A percentile compares a stretch with the other conserved stretches of the same genome.
Conservation (phyloP, 2,888 invertebrate species). For the Criorhina ranunculi region DNA sequence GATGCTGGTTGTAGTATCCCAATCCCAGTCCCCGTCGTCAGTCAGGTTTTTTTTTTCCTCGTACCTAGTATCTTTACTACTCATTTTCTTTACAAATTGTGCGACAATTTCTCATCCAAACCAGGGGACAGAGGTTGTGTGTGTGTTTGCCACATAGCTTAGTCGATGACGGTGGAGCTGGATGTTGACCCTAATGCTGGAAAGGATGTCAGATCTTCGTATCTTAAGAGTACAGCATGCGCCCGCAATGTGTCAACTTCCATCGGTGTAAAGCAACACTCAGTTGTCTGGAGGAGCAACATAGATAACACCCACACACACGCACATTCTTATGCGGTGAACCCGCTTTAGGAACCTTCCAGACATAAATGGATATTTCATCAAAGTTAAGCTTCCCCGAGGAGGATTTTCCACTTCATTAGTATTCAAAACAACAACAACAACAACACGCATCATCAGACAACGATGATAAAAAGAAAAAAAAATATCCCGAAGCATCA, state of each 20-base stretch:
- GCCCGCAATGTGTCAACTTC: slow-evolving; percentile 23
- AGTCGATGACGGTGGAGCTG: slow-evolving; percentile 3
- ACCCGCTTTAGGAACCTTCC: slow-evolving; percentile 27
- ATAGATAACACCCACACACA: slow-evolving; percentile 16
- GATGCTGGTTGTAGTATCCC: neutral
- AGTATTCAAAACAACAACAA: slow-evolving; percentile 53
- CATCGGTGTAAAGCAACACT: neutral
- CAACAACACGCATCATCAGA: neutral
- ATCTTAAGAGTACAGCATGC: slow-evolving; percentile 41
- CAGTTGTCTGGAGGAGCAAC: slow-evolving; percentile 6
- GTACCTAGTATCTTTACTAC: neutral
- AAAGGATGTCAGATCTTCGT: slow-evolving; percentile 63
- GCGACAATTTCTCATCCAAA: slow-evolving; percentile 53
- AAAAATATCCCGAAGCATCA: slow-evolving; percentile 3
- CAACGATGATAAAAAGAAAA: neutral
- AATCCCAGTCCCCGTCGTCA: neutral
- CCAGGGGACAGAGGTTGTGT: neutral
- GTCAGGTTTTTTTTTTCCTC: neutral
- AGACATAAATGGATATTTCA: slow-evolving; percentile 56
- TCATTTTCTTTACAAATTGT: slow-evolving; percentile 48
- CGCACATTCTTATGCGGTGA: neutral
- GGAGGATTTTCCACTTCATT: slow-evolving; percentile 58
- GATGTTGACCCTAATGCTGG: slow-evolving; percentile 62
- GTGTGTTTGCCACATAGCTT: slow-evolving; percentile 4
- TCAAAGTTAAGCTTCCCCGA: slow-evolving; percentile 44